Evolutionary conservation across 2,888 invertebrate species (phyloP), one percentile per base, ranked within the genome.

Genomic region (Steinernema scapterisci): DNA sequence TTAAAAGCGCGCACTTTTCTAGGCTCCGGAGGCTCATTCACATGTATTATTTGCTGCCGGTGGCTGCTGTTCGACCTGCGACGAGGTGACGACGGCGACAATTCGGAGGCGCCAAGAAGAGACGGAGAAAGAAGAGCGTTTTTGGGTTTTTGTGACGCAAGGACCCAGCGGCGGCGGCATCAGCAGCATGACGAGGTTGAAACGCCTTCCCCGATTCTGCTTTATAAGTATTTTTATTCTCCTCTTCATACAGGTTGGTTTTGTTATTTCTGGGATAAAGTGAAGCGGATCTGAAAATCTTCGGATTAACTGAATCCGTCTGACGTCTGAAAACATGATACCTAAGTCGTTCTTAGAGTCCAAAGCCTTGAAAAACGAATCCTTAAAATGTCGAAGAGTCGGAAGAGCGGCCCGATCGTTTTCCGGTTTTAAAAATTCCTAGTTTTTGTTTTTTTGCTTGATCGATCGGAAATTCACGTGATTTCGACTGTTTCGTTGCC

Each of bases 231-330:
- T 63, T 25, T 63, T 63, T 38, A 63, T 63, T 38, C 25, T 63
- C 16, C 31, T 63, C 13, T 63, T 63, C 31, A 63, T 63, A 63
- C 63, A 63, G 63, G 63, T 63, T 63, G 63, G 63, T 63, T 63
- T 54, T 54, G 11, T 13, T 54, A 54, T 54, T 2, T 25, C 23
- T 19, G 7, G 5, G 2, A 38, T 38, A 38, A 9, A n/a, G n/a
- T n/a, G n/a, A n/a, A n/a, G n/a, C n/a, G n/a, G n/a, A n/a, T n/a
- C n/a, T n/a, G n/a, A n/a, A n/a, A n/a, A n/a, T n/a, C n/a, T n/a
- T n/a, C n/a, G n/a, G n/a, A n/a, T n/a, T n/a, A n/a, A n/a, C n/a
- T n/a, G n/a, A n/a, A 38, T 38, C 38, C 9, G 38, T 38, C 9
- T 3, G 38, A 38, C 3, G 9, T 38, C 5, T 38, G 9, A 38